Evolutionary conservation across 2,113 vertebrate genomes (phyloP).

Genomic region (Harpagus bidentatus): DNA sequence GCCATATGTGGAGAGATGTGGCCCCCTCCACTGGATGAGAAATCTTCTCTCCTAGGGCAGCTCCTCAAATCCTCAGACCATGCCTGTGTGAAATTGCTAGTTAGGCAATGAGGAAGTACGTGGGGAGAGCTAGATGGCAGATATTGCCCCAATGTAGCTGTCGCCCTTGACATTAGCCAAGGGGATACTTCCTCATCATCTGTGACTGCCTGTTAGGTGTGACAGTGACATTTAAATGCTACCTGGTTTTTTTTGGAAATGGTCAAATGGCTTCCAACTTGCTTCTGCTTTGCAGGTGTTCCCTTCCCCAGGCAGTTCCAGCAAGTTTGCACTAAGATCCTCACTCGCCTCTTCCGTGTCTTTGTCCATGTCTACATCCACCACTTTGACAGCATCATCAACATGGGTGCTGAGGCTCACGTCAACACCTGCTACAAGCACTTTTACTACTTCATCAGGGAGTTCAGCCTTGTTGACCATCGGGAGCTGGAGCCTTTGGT

Average conservation of each 20-base stretch:
- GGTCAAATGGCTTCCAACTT: not conserved
- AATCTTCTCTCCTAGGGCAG: not conserved
- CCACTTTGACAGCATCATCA: constrained; percentile 95
- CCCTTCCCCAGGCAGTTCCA: constrained; percentile 98
- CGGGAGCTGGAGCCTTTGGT: constrained; percentile 94
- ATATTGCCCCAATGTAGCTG: not conserved
- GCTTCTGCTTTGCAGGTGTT: constrained; percentile 77
- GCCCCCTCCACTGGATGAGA: not conserved
- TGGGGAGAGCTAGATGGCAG: not conserved
- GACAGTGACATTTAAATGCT: not conserved
- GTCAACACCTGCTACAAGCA: constrained; percentile 99
- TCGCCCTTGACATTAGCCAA: not conserved
- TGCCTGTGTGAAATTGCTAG: not conserved
- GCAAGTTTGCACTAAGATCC: constrained; percentile 96
- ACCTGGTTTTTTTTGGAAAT: not conserved
- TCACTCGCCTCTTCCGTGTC: constrained; percentile 94
- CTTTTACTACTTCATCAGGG: constrained; percentile 96
- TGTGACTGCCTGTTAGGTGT: not conserved
- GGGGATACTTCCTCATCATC: not conserved
- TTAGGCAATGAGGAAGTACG: not conserved
- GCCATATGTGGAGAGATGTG: not conserved
- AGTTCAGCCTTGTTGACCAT: constrained; percentile 94
- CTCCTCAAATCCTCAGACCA: not conserved
- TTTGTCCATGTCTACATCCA: constrained; percentile 99
- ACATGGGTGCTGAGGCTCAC: constrained; percentile 94